phyloP scores from a whole-genome alignment of 1,140 invertebrate species.

The Drosophila trapezifrons region DNA sequence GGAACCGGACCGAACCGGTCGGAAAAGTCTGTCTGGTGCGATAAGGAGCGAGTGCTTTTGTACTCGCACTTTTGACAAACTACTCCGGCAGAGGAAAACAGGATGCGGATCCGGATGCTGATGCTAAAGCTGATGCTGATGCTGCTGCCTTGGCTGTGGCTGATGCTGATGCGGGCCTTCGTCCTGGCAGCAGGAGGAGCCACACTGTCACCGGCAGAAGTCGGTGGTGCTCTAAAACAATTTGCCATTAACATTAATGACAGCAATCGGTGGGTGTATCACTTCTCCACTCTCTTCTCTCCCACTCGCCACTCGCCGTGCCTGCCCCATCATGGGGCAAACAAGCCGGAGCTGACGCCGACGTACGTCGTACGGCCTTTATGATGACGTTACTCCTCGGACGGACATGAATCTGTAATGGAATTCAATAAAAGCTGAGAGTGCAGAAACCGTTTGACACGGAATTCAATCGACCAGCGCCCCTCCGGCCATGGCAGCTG shows the following conservation, averaged over 20 bases:
- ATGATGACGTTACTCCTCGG: constrained; percentile 70
- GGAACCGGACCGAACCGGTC: neutral
- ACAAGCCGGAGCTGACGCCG: constrained; percentile 12
- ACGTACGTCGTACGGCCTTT: constrained; percentile 38
- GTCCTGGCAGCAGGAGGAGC: constrained; percentile 16
- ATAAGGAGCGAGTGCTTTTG: constrained; percentile 37
- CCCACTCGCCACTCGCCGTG: neutral
- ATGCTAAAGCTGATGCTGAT: neutral
- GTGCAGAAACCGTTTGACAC: constrained; percentile 77
- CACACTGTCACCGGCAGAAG: constrained; percentile 40
- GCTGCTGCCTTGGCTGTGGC: neutral
- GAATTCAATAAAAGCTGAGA: constrained; percentile 82
- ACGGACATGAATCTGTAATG: constrained; percentile 76
- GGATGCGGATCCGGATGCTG: constrained; percentile 1
- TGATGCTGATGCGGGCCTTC: constrained; percentile 7
- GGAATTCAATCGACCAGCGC: constrained; percentile 40
- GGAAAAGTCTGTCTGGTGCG: constrained; percentile 43
- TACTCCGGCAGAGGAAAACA: constrained; percentile 18
- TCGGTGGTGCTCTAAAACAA: constrained; percentile 49
- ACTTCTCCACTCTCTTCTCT: too few relatives aligned
- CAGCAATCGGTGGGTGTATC: constrained; percentile 43
- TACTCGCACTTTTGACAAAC: constrained; percentile 45
- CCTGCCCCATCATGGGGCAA: neutral
- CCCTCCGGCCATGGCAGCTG: constrained; percentile 9
- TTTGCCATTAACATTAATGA: constrained; percentile 57